These are phyloP conservation scores for Diachrysia chrysitis DNA, from an alignment of 2,888 invertebrate species.

Conservation along the genomic window DNA sequence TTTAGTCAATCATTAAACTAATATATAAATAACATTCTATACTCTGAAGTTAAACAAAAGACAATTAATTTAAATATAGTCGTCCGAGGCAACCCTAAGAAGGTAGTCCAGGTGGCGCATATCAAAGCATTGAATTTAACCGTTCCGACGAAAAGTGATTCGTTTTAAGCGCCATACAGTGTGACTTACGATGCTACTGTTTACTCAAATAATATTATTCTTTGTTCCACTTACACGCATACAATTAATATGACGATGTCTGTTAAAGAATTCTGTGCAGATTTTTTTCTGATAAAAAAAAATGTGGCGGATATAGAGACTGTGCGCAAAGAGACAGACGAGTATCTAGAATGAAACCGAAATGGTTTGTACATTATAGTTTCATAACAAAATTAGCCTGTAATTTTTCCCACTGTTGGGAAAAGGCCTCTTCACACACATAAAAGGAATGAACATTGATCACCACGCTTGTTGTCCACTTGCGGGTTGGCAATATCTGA, in stretches of 20 bases:
- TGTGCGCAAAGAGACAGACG: neutral
- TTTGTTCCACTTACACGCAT: conserved; percentile 76
- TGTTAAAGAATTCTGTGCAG: conserved; percentile 9
- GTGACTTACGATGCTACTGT: conserved; percentile 82
- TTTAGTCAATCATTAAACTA: no score
- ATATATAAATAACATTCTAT: no score
- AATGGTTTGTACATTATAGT: no score
- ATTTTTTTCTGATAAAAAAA: conserved; percentile 20
- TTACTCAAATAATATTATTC: conserved; percentile 85
- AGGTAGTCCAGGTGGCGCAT: conserved; percentile 78
- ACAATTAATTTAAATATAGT: neutral
- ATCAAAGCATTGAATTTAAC: conserved; percentile 84
- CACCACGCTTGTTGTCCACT: no score
- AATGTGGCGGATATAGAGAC: neutral
- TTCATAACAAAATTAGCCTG: no score
- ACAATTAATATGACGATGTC: conserved; percentile 46
- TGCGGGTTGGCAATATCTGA: no score
- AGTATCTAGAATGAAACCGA: no score
- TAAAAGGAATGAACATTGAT: no score
- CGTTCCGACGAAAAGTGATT: conserved; percentile 81
- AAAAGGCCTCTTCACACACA: no score
- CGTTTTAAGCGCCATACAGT: conserved; percentile 84
- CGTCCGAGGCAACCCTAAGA: conserved; percentile 72
- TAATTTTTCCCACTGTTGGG: no score
- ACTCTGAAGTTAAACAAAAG: neutral